phyloP scores from a whole-genome alignment of 2,888 invertebrate species.

The Ethmia dodecea region DNA sequence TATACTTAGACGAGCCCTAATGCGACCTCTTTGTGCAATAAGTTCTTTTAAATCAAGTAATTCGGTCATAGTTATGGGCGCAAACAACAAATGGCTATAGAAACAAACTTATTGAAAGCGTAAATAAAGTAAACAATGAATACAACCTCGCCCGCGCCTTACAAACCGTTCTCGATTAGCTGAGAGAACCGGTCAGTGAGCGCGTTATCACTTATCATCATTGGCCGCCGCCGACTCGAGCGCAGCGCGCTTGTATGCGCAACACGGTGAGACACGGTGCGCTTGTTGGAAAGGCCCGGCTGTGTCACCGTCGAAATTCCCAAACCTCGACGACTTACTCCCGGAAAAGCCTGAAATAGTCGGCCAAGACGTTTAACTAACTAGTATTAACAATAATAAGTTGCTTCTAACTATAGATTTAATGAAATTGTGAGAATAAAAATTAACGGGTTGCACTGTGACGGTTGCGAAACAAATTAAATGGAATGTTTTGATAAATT shows the following conservation, averaged over 20 bases:
- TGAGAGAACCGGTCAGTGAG: not conserved
- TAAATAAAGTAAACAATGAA: not conserved
- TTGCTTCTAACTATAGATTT: too few species aligned
- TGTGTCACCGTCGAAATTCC: not conserved
- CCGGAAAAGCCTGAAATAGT: not conserved
- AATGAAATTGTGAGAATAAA: too few species aligned
- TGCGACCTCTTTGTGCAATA: slow-evolving; percentile 3
- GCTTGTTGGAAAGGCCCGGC: too few species aligned
- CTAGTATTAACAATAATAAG: not conserved
- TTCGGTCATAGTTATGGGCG: not conserved
- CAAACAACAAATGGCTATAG: not conserved
- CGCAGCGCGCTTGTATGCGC: not conserved
- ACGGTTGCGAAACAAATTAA: too few species aligned
- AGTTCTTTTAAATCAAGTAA: not conserved
- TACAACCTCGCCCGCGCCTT: not conserved
- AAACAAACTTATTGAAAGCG: not conserved
- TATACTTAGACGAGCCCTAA: slow-evolving; percentile 7
- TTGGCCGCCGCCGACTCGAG: too few species aligned
- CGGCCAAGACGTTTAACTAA: too few species aligned
- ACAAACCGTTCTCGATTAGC: not conserved
- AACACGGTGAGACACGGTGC: too few species aligned
- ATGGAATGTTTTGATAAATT: too few species aligned
- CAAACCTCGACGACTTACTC: not conserved
- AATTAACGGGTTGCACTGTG: too few species aligned
- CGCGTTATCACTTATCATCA: too few species aligned